phyloP scores from a whole-genome alignment of 2,113 vertebrate species.

The Crotalus viridis region DNA sequence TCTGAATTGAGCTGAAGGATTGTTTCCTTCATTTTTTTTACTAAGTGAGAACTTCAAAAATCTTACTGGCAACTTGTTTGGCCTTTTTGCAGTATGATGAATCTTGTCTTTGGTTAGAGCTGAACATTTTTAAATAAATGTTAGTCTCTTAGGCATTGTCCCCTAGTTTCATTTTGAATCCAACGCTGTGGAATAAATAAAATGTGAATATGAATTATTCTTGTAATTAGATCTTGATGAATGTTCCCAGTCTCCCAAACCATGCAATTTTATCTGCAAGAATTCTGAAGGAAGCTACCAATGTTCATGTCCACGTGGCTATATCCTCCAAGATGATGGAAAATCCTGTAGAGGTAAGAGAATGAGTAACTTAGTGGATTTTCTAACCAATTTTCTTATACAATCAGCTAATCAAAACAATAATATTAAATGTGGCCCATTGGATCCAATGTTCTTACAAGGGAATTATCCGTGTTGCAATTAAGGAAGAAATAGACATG shows the following conservation, averaged over 20 bases:
- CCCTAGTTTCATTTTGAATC: background rate
- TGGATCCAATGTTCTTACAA: background rate
- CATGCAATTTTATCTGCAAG: conserved; percentile 88
- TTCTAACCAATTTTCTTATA: background rate
- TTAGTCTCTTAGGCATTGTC: background rate
- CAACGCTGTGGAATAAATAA: background rate
- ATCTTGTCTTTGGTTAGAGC: background rate
- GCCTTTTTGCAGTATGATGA: background rate
- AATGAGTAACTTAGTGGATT: background rate
- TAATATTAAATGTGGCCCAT: background rate
- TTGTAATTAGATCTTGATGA: conserved; percentile 78
- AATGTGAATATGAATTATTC: conserved; percentile 12
- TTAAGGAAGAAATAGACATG: too few species aligned
- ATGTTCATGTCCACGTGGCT: conserved; percentile 82
- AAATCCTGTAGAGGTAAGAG: conserved; percentile 80
- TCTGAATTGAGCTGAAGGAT: background rate
- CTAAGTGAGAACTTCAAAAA: background rate
- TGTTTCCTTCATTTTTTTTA: background rate
- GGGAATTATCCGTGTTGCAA: background rate
- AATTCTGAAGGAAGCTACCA: conserved; percentile 81
- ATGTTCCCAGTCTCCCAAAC: conserved; percentile 82
- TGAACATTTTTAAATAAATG: background rate
- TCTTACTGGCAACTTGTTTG: background rate
- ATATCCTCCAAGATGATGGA: conserved; percentile 79
- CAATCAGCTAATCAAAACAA: background rate